phyloP scores from a whole-genome alignment of 1,140 invertebrate genomes.

The Tribolium castaneum region DNA sequence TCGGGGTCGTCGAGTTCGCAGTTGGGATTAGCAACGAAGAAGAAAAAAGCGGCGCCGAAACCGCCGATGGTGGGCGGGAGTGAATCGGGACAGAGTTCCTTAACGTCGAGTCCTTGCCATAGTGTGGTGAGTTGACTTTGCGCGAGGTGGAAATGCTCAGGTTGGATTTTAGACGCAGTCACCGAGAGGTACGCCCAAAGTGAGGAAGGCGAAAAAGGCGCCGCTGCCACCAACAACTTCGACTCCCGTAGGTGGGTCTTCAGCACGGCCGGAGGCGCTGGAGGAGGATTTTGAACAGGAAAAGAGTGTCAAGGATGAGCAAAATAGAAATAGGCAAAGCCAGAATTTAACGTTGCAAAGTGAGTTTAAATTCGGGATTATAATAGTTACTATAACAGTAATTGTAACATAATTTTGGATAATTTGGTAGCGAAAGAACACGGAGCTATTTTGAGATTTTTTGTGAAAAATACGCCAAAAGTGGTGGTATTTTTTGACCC shows the following conservation, averaged over 20 bases:
- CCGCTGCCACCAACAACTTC: slow-evolving; percentile 67
- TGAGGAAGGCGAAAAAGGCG: slow-evolving; percentile 68
- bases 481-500: too few relatives aligned
- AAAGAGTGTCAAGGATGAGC: slow-evolving; percentile 70
- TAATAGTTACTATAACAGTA: too few relatives aligned
- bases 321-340: slow-evolving; percentile 70
- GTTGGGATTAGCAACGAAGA: slow-evolving; percentile 65
- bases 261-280: background rate
- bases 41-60: slow-evolving; percentile 77
- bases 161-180: slow-evolving; percentile 62
- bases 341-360: slow-evolving; percentile 53
- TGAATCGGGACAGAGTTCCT: slow-evolving; percentile 53
- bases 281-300: slow-evolving; percentile 64
- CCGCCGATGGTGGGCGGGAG: slow-evolving; percentile 66
- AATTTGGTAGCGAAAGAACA: too few relatives aligned
- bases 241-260: slow-evolving; percentile 51
- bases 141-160: slow-evolving; percentile 17
- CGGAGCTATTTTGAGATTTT: too few relatives aligned
- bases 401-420: too few relatives aligned
- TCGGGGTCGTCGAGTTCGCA: slow-evolving; percentile 61
- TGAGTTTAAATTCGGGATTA: slow-evolving; percentile 21
- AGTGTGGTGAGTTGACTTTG: slow-evolving; percentile 61
- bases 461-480: too few relatives aligned
- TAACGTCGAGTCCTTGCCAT: slow-evolving; percentile 59
- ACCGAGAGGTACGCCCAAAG: slow-evolving; percentile 55